phyloP scores from a whole-genome alignment of 2,113 vertebrate species.

The Osmerus mordax region DNA sequence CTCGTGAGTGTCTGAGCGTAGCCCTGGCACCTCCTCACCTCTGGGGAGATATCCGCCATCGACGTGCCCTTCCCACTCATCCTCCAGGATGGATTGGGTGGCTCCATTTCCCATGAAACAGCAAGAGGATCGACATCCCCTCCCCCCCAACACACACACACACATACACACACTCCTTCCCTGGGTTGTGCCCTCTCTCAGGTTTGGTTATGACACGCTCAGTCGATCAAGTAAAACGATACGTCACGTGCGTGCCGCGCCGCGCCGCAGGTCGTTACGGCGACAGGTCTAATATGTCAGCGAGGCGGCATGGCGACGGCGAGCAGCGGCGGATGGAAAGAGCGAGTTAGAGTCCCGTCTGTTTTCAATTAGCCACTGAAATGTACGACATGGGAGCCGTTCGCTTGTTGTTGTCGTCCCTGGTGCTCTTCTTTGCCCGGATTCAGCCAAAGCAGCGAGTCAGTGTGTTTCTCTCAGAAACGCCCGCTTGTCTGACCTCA shows the following conservation, averaged over 20 bases:
- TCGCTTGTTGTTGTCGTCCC: constrained; percentile 43
- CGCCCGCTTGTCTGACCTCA: constrained; percentile 33
- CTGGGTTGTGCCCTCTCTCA: constrained; percentile 25
- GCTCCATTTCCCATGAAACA: constrained; percentile 42
- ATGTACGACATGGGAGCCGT: constrained; percentile 63
- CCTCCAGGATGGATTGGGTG: constrained; percentile 42
- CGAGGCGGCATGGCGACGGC: constrained; percentile 28
- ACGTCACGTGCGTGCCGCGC: constrained; percentile 43
- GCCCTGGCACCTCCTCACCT: constrained; percentile 60
- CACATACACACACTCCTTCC: constrained; percentile 4
- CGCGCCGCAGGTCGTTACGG: constrained; percentile 41
- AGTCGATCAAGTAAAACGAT: constrained; percentile 45
- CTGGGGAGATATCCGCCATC: constrained; percentile 51
- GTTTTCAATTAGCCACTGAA: constrained; percentile 72
- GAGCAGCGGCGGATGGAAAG: constrained; percentile 44
- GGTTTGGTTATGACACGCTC: constrained; percentile 46
- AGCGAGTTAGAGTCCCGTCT: constrained; percentile 61
- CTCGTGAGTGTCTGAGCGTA: constrained; percentile 57
- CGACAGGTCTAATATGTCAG: constrained; percentile 57
- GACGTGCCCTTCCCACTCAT: constrained; percentile 43
- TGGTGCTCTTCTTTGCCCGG: constrained; percentile 32
- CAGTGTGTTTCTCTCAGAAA: constrained; percentile 28
- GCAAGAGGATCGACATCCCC: constrained; percentile 17
- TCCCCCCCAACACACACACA: constrained; percentile 2
- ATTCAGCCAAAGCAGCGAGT: constrained; percentile 34